Percentiles rank a stretch among this genome's conserved stretches.
phyloP scores from a whole-genome alignment of 92 coral and sea anemone genomes.

The Paramuricea clavata region DNA sequence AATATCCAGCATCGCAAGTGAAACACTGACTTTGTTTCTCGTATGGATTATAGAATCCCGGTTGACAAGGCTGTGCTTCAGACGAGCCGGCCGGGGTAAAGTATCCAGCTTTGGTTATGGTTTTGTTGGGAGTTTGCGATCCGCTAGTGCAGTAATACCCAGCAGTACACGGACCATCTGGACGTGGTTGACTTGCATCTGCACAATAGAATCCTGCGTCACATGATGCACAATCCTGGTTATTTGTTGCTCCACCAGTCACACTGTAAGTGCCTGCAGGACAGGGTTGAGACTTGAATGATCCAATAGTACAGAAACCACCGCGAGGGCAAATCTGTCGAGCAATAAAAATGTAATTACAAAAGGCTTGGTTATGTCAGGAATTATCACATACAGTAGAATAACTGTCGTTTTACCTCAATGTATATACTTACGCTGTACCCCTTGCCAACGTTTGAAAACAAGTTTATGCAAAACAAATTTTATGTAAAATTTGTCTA shows the following conservation, averaged over 20 bases:
- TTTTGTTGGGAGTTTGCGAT: constrained; percentile 80
- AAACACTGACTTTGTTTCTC: constrained; percentile 81
- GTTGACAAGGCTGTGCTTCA: constrained; percentile 90
- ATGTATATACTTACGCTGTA: no score
- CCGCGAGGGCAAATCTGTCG: constrained; percentile 88
- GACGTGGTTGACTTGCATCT: constrained; percentile 76
- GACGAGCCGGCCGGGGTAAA: constrained; percentile 89
- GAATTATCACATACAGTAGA: not conserved
- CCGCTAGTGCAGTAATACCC: constrained; percentile 93
- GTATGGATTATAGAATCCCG: constrained; percentile 88
- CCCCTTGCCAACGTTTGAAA: no score
- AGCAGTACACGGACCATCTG: constrained; percentile 93
- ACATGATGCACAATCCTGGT: constrained; percentile 90
- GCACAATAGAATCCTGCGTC: constrained; percentile 96
- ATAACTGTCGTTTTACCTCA: no score
- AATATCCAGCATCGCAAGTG: constrained; percentile 85
- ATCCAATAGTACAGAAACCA: constrained; percentile 90
- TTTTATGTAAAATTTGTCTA: no score
- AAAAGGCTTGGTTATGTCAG: not conserved
- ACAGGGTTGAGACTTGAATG: constrained; percentile 89
- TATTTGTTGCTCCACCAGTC: constrained; percentile 93
- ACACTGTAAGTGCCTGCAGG: constrained; percentile 94
- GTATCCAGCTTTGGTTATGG: constrained; percentile 84
- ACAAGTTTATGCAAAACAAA: no score
- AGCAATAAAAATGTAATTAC: not conserved